phyloP scores from a whole-genome alignment of 2,113 vertebrate species.

The Calonectris borealis region DNA sequence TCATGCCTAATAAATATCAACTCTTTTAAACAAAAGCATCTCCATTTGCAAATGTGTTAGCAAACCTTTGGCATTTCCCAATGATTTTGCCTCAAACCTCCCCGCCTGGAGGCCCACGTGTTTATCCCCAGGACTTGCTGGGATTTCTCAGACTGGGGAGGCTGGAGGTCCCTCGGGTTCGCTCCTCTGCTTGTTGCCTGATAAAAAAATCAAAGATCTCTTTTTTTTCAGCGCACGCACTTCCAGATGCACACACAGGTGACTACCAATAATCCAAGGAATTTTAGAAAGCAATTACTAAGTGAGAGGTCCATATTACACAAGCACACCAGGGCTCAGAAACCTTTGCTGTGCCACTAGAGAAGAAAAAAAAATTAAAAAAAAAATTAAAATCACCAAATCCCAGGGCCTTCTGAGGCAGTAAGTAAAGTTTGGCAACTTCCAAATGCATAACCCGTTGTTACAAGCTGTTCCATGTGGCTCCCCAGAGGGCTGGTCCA shows the following conservation, averaged over 20 bases:
- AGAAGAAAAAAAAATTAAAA: neutral
- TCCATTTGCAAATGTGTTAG: slow-evolving; percentile 5
- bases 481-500: slow-evolving; percentile 65
- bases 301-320: neutral
- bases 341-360: neutral
- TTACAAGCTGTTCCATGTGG: slow-evolving; percentile 48
- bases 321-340: neutral
- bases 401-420: neutral
- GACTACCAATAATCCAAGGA: neutral
- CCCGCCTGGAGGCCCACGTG: neutral
- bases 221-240: neutral
- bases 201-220: neutral
- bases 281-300: neutral
- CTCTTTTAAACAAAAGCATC: slow-evolving; percentile 15
- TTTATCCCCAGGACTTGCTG: neutral
- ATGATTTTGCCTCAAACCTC: neutral
- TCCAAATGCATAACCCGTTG: slow-evolving; percentile 21
- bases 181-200: neutral
- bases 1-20: slow-evolving; percentile 58
- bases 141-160: neutral
- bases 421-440: slow-evolving; percentile 63
- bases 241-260: neutral
- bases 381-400: neutral
- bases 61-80: neutral
- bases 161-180: neutral